A percentile compares a stretch with the other conserved stretches of the same genome.
These are phyloP conservation scores for Ondatra zibethicus DNA, from an alignment of 2,113 vertebrate genomes.

Conservation along the genomic window DNA sequence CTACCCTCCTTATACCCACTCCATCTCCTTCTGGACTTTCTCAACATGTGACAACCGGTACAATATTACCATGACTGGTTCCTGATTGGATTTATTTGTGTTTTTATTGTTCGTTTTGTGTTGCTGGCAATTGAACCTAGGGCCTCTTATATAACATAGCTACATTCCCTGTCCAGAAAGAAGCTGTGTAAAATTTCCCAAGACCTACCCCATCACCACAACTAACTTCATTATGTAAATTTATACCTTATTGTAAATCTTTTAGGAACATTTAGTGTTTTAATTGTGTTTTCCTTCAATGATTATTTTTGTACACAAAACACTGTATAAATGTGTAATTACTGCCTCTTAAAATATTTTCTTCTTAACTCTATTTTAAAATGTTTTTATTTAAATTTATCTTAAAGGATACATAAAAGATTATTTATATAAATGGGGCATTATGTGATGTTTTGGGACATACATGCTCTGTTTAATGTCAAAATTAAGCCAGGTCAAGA, in stretches of 20 bases:
- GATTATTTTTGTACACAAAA: neutral
- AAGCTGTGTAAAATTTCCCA: neutral
- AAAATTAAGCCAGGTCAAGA: neutral
- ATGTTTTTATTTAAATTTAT: neutral
- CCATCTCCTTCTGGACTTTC: neutral
- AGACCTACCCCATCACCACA: neutral
- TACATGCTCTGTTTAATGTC: neutral
- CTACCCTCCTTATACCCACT: no score
- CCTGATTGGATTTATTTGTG: neutral
- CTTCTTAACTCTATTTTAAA: neutral
- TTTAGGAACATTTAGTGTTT: neutral
- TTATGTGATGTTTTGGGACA: neutral
- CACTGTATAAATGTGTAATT: neutral
- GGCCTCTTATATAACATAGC: no score
- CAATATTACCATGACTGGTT: neutral
- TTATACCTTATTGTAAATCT: conserved; percentile 22
- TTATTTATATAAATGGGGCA: neutral
- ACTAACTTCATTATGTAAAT: neutral
- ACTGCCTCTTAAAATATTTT: neutral
- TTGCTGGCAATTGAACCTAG: neutral
- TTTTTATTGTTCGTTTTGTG: neutral
- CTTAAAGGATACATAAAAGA: neutral
- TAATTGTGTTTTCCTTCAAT: neutral
- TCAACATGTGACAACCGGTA: neutral
- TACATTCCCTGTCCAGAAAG: neutral